Evolutionary conservation across 2,888 invertebrate species (phyloP).

Genomic region (Spatulosminthurus flaviceps): DNA sequence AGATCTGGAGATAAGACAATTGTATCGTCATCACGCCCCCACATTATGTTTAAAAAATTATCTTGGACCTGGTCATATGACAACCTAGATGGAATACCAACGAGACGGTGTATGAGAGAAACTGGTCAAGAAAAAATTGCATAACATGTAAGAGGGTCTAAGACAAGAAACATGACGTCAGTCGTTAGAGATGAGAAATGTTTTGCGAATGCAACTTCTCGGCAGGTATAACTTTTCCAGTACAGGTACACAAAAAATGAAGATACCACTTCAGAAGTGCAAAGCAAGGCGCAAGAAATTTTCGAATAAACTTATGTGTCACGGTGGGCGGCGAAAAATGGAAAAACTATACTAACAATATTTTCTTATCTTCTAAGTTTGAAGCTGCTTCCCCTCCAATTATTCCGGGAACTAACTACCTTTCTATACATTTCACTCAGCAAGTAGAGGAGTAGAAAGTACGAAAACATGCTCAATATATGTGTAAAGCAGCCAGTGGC

Average conservation of each 20-base stretch:
- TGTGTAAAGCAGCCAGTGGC: too few relatives aligned
- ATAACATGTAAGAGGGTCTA: background rate
- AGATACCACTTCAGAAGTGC: constrained; percentile 16
- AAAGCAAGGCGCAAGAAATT: background rate
- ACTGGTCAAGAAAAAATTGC: background rate
- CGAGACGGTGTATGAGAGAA: background rate
- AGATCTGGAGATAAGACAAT: too few relatives aligned
- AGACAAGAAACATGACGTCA: constrained; percentile 4
- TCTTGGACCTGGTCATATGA: too few relatives aligned
- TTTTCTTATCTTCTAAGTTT: background rate
- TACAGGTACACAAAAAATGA: background rate
- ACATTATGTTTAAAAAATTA: too few relatives aligned
- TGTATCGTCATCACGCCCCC: too few relatives aligned
- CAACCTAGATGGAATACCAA: background rate
- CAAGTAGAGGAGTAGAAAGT: too few relatives aligned
- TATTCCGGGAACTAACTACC: background rate
- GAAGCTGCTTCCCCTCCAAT: background rate
- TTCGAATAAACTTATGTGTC: constrained; percentile 33
- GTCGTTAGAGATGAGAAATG: constrained; percentile 18
- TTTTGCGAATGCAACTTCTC: background rate
- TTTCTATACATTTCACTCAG: too few relatives aligned
- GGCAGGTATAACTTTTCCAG: background rate
- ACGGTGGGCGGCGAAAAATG: constrained; percentile 34
- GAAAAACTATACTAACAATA: background rate
- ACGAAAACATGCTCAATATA: too few relatives aligned